phyloP scores from a whole-genome alignment of 2,888 invertebrate species.

The Apotomis betuletana region DNA sequence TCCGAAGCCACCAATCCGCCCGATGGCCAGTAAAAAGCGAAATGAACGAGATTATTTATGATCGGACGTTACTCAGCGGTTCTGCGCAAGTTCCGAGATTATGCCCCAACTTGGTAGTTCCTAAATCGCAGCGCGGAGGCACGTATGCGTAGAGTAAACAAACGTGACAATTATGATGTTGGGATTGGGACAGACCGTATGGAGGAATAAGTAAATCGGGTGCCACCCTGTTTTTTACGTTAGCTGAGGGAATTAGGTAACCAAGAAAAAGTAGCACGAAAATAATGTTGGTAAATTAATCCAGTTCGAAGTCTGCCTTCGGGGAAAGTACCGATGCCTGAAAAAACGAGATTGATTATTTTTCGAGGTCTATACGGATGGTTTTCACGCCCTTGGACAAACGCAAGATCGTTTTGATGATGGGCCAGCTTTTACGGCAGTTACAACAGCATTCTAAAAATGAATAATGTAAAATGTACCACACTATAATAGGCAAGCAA shows the following conservation, averaged over 20 bases:
- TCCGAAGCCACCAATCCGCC: slow-evolving; percentile 36
- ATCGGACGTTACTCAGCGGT: slow-evolving; percentile 48
- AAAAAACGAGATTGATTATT: not conserved
- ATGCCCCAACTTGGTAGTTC: slow-evolving; percentile 46
- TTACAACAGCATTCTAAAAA: too few relatives aligned
- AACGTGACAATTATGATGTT: slow-evolving; percentile 40
- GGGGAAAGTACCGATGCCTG: not conserved
- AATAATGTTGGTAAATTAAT: not conserved
- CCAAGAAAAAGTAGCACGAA: not conserved
- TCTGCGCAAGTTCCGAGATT: slow-evolving; percentile 55
- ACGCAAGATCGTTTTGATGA: too few relatives aligned
- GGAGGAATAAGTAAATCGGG: slow-evolving; percentile 27
- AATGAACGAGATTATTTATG: slow-evolving; percentile 51
- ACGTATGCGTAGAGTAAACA: slow-evolving; percentile 39
- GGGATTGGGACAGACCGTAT: slow-evolving; percentile 8
- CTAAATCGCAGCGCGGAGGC: slow-evolving; percentile 31
- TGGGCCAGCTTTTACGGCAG: too few relatives aligned
- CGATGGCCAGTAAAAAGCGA: slow-evolving; percentile 42
- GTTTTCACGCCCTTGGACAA: too few relatives aligned
- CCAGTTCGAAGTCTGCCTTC: not conserved
- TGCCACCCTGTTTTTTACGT: slow-evolving; percentile 1
- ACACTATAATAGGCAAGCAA: too few relatives aligned
- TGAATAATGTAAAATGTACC: too few relatives aligned
- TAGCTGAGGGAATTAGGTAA: slow-evolving; percentile 3
- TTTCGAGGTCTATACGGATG: too few relatives aligned